These are phyloP conservation scores for Macrosteles quadrilineatus DNA, from an alignment of 1,140 invertebrate genomes.

Conservation along the genomic window DNA sequence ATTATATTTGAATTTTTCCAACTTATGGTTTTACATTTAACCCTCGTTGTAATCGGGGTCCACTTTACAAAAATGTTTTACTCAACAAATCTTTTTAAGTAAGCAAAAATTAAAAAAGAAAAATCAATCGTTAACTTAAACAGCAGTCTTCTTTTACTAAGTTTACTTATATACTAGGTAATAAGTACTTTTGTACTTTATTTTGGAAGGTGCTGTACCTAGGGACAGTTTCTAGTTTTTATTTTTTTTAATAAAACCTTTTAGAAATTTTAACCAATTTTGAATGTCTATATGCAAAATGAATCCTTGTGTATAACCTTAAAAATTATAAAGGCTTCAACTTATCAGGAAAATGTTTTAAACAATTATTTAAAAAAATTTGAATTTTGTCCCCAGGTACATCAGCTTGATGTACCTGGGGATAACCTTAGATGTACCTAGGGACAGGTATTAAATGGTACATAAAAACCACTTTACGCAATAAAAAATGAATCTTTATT, in stretches of 20 bases:
- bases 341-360: background rate
- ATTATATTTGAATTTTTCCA: too few species aligned
- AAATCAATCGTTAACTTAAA: too few species aligned
- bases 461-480: background rate
- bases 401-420: slow-evolving; percentile 22
- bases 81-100: too few species aligned
- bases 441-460: slow-evolving; percentile 23
- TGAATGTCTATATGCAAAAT: slow-evolving; percentile 2
- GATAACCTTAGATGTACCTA: slow-evolving; percentile 15
- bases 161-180: too few species aligned
- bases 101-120: too few species aligned
- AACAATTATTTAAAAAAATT: slow-evolving; percentile 16
- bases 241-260: slow-evolving; percentile 4
- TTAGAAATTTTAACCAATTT: background rate
- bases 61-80: too few species aligned
- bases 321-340: background rate
- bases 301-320: background rate
- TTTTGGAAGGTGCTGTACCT: slow-evolving; percentile 28
- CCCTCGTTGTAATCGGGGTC: too few species aligned
- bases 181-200: too few species aligned
- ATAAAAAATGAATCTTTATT: slow-evolving; percentile 13
- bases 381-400: slow-evolving; percentile 18
- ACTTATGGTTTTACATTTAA: too few species aligned
- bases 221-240: slow-evolving; percentile 25
- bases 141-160: too few species aligned